phyloP scores from a whole-genome alignment of 2,888 invertebrate genomes.

The Amorpha juglandis region DNA sequence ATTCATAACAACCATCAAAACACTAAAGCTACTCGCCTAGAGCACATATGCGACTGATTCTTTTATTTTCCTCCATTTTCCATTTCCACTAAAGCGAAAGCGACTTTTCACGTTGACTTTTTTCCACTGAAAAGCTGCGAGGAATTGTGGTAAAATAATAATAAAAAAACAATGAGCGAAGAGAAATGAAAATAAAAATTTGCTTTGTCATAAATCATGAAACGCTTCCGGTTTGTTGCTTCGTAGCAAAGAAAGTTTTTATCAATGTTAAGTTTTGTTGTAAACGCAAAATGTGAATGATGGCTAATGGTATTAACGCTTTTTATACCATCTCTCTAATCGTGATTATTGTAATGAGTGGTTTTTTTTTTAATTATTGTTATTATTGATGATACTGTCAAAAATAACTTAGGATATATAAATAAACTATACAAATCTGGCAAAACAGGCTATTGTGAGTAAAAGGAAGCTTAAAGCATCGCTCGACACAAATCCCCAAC shows the following conservation, averaged over 20 bases:
- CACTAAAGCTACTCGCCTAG: constrained; percentile 58
- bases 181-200: constrained; percentile 82
- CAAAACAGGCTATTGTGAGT: constrained; percentile 59
- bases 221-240: constrained; percentile 75
- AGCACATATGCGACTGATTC: constrained; percentile 71
- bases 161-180: constrained; percentile 73
- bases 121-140: constrained; percentile 73
- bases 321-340: constrained; percentile 20
- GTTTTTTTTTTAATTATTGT: too few relatives aligned
- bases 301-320: constrained; percentile 44
- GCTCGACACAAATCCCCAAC: constrained; percentile 80
- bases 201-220: constrained; percentile 82
- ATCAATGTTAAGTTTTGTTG: constrained; percentile 68
- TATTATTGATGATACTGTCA: constrained; percentile 24
- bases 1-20: constrained; percentile 48
- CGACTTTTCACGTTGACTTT: constrained; percentile 76
- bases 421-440: constrained; percentile 56
- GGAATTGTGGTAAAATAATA: constrained; percentile 77
- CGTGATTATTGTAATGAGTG: background rate
- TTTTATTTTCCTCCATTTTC: constrained; percentile 75
- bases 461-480: constrained; percentile 72
- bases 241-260: constrained; percentile 78
- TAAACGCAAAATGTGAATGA: constrained; percentile 45
- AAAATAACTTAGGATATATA: constrained; percentile 44
- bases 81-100: constrained; percentile 78